Evolutionary conservation across 1,140 invertebrate species (phyloP).

Genomic region (Ptiloglossa arizonensis): DNA sequence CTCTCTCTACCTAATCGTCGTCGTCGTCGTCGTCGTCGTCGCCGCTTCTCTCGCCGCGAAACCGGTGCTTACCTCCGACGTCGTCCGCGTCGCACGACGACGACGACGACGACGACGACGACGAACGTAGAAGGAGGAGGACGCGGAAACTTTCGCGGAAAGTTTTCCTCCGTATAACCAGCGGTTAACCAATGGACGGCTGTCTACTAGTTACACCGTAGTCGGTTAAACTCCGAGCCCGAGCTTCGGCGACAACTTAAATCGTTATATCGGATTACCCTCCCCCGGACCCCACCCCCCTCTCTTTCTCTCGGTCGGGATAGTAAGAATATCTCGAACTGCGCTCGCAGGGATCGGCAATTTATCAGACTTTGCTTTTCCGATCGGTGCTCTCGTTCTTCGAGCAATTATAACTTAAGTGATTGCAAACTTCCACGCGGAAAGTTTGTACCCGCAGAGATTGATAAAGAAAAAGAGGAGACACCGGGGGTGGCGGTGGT

Average conservation of each 20-base stretch:
- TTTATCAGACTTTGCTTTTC: background rate
- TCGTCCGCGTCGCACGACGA: background rate
- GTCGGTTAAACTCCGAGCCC: slow-evolving; percentile 3
- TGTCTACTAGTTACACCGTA: slow-evolving; percentile 23
- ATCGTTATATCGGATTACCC: slow-evolving; percentile 37
- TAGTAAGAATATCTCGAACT: background rate
- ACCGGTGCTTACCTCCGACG: background rate
- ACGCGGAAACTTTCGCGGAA: slow-evolving; percentile 12
- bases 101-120: no score
- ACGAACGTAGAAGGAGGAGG: background rate
- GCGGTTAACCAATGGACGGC: slow-evolving; percentile 34
- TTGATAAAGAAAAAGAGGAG: background rate
- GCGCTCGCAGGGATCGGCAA: background rate
- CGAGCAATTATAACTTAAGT: background rate
- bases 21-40: no score
- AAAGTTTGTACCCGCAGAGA: background rate
- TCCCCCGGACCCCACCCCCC: background rate
- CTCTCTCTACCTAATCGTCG: no score
- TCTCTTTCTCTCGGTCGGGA: no score
- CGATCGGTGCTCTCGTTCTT: slow-evolving; percentile 1
- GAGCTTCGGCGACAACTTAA: slow-evolving; percentile 26
- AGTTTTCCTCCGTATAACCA: slow-evolving; percentile 3
- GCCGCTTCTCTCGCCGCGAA: no score
- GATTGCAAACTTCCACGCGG: background rate
- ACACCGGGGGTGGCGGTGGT: background rate